A percentile compares a stretch with the other conserved stretches of the same genome.
These are phyloP conservation scores for Pocillopora verrucosa DNA, from an alignment of 64 coral and sea anemone genomes.

Conservation along the genomic window DNA sequence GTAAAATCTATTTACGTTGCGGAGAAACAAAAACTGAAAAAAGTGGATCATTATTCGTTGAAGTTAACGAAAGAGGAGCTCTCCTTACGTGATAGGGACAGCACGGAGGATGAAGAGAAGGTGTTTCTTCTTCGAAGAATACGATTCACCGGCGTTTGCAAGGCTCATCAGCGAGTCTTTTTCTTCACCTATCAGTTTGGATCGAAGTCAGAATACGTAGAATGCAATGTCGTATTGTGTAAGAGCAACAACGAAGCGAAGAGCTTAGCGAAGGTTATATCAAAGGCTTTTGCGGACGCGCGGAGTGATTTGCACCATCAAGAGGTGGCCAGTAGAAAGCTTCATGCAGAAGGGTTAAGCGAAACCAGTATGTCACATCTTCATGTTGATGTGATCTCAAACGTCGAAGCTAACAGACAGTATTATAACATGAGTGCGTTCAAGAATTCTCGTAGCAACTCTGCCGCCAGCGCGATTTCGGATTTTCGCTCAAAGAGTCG, in stretches of 20 bases:
- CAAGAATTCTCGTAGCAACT: slow-evolving; percentile 29
- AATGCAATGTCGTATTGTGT: slow-evolving; percentile 83
- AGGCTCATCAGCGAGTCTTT: slow-evolving; percentile 75
- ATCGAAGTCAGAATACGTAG: slow-evolving; percentile 77
- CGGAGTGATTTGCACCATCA: slow-evolving; percentile 77
- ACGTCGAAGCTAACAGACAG: slow-evolving; percentile 26
- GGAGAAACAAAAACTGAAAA: slow-evolving; percentile 56
- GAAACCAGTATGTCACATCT: slow-evolving; percentile 66
- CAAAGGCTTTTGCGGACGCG: slow-evolving; percentile 68
- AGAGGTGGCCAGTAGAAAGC: slow-evolving; percentile 70
- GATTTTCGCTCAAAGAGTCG: neutral
- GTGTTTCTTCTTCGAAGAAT: slow-evolving; percentile 72
- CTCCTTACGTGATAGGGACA: slow-evolving; percentile 81
- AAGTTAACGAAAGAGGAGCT: slow-evolving; percentile 83
- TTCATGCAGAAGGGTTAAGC: slow-evolving; percentile 69
- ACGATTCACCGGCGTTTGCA: slow-evolving; percentile 79
- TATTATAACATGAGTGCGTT: slow-evolving; percentile 41
- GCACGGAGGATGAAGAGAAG: slow-evolving; percentile 82
- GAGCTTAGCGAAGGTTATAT: slow-evolving; percentile 86
- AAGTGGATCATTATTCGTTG: slow-evolving; percentile 78
- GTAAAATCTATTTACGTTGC: slow-evolving; percentile 74
- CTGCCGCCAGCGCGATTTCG: slow-evolving; percentile 27
- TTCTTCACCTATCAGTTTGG: slow-evolving; percentile 95
- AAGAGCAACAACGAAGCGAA: slow-evolving; percentile 81
- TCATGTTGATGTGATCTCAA: slow-evolving; percentile 29